Base-by-base conservation (phyloP, 2,797 vertebrate species). In the Sebastes hubbsi region DNA sequence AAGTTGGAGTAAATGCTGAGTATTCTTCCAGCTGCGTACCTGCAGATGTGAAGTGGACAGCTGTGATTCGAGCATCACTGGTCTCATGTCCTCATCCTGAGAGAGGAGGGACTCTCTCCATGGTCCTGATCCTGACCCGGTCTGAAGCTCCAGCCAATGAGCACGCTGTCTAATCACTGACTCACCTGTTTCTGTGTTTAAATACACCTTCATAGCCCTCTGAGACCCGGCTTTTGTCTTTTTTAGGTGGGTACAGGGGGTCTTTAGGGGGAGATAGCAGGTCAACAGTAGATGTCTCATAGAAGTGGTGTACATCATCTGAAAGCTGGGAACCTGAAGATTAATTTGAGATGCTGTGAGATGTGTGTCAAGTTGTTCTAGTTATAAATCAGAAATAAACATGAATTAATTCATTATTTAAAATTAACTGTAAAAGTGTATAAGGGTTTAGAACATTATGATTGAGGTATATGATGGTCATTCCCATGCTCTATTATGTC, bases 91-190 rank as follows among this genome's bases (percentile, higher is more conserved):
- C 16, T 56, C 52, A 5, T 24, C 54, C 77, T 65, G 60, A 20
- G 56, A 63, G 65, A 80, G 78, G 78, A 74, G 64, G 72, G 80
- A 65, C 18, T n/a, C 58, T 5, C 54, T 75, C 27, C 24, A 11
- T 54, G 62, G 75, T 79, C 62, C 66, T 80, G 78, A 62, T 74
- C 29, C 38, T 27, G 52, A 12, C 29, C 16, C 0, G 7, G 10
- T 9, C 56, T 42, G 46, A 24, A 29, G 22, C 73, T 78, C 8
- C 79, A 77, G 62, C 82, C 59, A 79, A 76, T 85, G 56, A 81
- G 52, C 52, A 30, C 0, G 6, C 38, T 42, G 22, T 18, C n/a
- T 18, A 1, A 20, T 61, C 32, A 30, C 3, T 34, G 55, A 27
- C 52, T 67, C 34, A 70, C 42, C 73, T 59, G 46, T 58, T 5